Evolutionary conservation across 2,797 vertebrate genomes (phyloP), one percentile per base, ranked within the genome.

Genomic region (Megaceryle alcyon): DNA sequence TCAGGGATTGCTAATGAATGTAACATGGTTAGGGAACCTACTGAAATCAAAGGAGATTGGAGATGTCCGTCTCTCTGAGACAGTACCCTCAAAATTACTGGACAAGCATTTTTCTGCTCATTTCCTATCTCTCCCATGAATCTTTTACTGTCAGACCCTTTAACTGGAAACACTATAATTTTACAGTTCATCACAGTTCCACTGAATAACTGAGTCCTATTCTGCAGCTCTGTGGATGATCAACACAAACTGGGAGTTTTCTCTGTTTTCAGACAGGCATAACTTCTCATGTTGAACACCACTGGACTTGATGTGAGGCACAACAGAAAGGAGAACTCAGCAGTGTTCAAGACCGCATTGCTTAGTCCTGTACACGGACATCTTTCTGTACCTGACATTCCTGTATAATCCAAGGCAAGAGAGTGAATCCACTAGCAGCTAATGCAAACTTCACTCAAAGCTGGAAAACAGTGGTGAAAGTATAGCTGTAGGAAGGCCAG

Each of bases 161-260:
- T 95, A 91, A 94, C 31, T 95, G 66, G 77, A 96, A 95, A 76
- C 78, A 77, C n/a, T 57, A 12, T 51, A 57, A 21, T 64, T 93
- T 76, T 64, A 77, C 82, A 56, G 10, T 53, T 82, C 60, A 44
- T 56, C 46, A 66, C 29, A 59, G n/a, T 75, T 54, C 43, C 35
- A 84, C 31, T 37, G 43, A 86, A 31, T 35, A 90, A 54, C 48
- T 39, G n/a, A 86, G 56, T 64, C 63, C 39, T 22, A 39, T 56
- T 88, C 51, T 81, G 53, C 57, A 86, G 60, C 37, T 31, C 46
- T 8, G 12, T 54, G 48, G 56, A 88, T 0, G 0, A 90, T 57
- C 59, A 88, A 44, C 63, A 35, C 41, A 65, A 69, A 87, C 7
- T 59, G 37, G 44, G 61, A 63, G 33, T 69, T 79, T 61, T 10